Evolutionary conservation across 2,888 invertebrate genomes (phyloP), one percentile per base, ranked within the genome.

Genomic region (Arctia plantaginis): DNA sequence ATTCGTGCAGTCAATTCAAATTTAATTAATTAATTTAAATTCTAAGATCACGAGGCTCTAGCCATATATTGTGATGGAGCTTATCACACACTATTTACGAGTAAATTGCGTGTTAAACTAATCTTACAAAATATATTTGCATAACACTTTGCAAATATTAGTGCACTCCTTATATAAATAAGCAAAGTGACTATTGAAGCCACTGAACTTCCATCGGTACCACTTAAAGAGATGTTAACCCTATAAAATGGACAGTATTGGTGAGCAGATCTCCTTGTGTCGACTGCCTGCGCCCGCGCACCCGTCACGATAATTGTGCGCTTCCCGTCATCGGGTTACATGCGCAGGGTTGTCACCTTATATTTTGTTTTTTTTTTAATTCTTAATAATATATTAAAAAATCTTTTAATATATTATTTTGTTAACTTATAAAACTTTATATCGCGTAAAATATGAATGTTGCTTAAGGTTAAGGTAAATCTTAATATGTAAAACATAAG

Each of bases 281-380:
- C 65, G 71, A 44, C 70, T 64, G 73, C 74, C 27, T 66, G 67
- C 71, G 62, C 64, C n/a, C 72, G 69, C 72, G 74, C 73, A 81
- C 79, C 81, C 83, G 84, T 84, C 84, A 78, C 82, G 79, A 83
- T 90, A 90, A 90, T 90, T 88, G 89, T 83, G 77, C 74, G 81
- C 82, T 87, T 90, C 90, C 90, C 86, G 90, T 81, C 85, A 85
- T 90, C 87, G 83, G 73, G 85, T 89, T 89, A 86, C 89, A 84
- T 74, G 35, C 1, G 12, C 74, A 84, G 83, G 84, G 85, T 30
- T 85, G 82, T 0, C 39, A 51, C 69, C 0, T 18, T 18, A 12
- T 35, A 3, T n/a, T 55, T 20, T 44, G 0, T 15, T 15, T 44
- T 44, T 44, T 3, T 15, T 44, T 3, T 44, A 15, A 12, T 44